phyloP scores from a whole-genome alignment of 2,888 invertebrate genomes.

The Amiota mariae region DNA sequence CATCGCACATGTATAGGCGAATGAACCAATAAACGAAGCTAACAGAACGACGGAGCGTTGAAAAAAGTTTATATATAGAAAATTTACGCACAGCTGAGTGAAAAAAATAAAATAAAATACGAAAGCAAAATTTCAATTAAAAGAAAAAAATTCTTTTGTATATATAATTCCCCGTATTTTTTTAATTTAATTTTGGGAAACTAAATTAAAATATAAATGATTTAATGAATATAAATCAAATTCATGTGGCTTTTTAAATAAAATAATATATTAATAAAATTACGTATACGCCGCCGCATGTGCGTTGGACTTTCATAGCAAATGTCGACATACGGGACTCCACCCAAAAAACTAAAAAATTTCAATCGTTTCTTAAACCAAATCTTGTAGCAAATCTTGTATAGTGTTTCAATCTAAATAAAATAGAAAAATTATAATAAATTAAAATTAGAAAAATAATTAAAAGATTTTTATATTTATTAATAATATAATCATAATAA shows the following conservation, averaged over 20 bases:
- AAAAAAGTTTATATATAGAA: conserved; percentile 70
- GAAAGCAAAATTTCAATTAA: conserved; percentile 33
- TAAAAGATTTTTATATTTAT: conserved; percentile 21
- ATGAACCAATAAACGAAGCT: conserved; percentile 45
- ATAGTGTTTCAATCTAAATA: neutral
- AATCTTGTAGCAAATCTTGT: too few species aligned
- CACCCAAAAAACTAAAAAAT: conserved; percentile 53
- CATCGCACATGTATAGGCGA: conserved; percentile 59
- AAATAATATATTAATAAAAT: conserved; percentile 47
- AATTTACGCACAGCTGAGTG: conserved; percentile 69
- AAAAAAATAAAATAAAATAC: conserved; percentile 43
- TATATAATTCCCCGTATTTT: neutral
- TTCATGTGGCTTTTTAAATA: conserved; percentile 5
- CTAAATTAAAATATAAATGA: conserved; percentile 31
- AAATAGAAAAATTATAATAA: conserved; percentile 30
- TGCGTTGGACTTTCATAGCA: conserved; percentile 20
- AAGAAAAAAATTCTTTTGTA: conserved; percentile 36
- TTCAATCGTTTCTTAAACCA: neutral
- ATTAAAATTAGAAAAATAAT: conserved; percentile 25
- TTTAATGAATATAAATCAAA: neutral
- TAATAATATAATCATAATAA: conserved; percentile 19
- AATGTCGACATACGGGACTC: conserved; percentile 56
- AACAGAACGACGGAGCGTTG: conserved; percentile 32
- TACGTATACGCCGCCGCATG: conserved; percentile 56
- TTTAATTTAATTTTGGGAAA: neutral